A percentile compares a stretch with the other conserved stretches of the same genome.
phyloP scores from a whole-genome alignment of 2,113 vertebrate genomes.

The Tragulus kanchil region DNA sequence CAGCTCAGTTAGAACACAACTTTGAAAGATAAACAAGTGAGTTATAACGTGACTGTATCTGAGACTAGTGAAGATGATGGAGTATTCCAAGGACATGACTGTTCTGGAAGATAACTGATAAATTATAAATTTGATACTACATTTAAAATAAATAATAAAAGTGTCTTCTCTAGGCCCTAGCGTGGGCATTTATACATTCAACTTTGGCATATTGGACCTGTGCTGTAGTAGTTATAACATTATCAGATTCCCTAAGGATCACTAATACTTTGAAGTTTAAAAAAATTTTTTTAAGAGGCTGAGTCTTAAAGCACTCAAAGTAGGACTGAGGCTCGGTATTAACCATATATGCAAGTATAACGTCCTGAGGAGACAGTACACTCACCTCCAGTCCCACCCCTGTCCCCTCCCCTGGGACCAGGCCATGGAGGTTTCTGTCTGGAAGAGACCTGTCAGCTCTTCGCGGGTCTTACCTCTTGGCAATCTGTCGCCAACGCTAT shows the following conservation, averaged over 20 bases:
- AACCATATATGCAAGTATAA: slow-evolving; percentile 33
- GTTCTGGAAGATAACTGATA: not conserved
- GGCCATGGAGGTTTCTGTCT: not conserved
- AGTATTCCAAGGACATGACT: not conserved
- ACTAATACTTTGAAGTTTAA: not conserved
- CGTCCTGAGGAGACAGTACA: not conserved
- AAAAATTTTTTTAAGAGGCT: not conserved
- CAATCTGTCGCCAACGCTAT: not conserved
- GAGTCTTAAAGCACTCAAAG: slow-evolving; percentile 4
- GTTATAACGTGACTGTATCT: slow-evolving; percentile 13
- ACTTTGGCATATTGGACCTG: not conserved
- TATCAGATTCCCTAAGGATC: not conserved
- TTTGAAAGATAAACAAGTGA: slow-evolving; percentile 14
- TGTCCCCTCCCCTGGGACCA: not conserved
- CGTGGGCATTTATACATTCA: not conserved
- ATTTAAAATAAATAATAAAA: slow-evolving; percentile 1
- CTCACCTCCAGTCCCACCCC: not conserved
- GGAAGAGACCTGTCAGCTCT: not conserved
- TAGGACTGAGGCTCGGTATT: not conserved
- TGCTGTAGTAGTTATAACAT: not conserved
- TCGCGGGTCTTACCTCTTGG: not conserved
- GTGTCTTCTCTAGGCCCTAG: slow-evolving; percentile 6
- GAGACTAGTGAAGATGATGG: not conserved
- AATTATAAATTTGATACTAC: not conserved
- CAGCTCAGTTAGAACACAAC: not conserved